Evolutionary conservation across 1,140 invertebrate genomes (phyloP).

Genomic region (Kradibia gibbosae): DNA sequence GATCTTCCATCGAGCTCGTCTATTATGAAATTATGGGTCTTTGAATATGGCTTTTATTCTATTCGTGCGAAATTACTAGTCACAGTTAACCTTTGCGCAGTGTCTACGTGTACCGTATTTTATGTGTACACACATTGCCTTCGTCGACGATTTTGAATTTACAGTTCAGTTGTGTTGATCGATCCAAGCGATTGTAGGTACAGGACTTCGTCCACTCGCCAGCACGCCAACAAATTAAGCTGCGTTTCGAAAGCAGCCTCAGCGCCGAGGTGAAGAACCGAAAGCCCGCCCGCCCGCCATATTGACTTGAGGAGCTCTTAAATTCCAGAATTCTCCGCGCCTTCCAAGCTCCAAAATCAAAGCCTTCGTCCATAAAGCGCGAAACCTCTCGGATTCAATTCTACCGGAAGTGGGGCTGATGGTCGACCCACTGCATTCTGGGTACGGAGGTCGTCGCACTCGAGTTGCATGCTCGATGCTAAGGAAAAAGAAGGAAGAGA

Average conservation of each 20-base stretch:
- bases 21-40: too few relatives aligned
- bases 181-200: too few relatives aligned
- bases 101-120: too few relatives aligned
- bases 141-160: too few relatives aligned
- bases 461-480: not conserved
- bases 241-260: not conserved
- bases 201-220: too few relatives aligned
- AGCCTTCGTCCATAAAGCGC: not conserved
- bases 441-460: not conserved
- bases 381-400: not conserved
- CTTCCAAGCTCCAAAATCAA: slow-evolving; percentile 14
- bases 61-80: too few relatives aligned
- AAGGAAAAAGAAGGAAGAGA: not conserved
- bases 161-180: too few relatives aligned
- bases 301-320: not conserved
- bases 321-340: slow-evolving; percentile 18
- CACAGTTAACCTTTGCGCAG: too few relatives aligned
- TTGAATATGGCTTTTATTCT: too few relatives aligned
- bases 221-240: not conserved
- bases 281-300: not conserved
- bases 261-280: not conserved
- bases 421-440: not conserved
- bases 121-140: too few relatives aligned
- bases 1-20: too few relatives aligned
- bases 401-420: not conserved